Conservation (phyloP, 1,140 invertebrate species). For the Augochlora pura region DNA sequence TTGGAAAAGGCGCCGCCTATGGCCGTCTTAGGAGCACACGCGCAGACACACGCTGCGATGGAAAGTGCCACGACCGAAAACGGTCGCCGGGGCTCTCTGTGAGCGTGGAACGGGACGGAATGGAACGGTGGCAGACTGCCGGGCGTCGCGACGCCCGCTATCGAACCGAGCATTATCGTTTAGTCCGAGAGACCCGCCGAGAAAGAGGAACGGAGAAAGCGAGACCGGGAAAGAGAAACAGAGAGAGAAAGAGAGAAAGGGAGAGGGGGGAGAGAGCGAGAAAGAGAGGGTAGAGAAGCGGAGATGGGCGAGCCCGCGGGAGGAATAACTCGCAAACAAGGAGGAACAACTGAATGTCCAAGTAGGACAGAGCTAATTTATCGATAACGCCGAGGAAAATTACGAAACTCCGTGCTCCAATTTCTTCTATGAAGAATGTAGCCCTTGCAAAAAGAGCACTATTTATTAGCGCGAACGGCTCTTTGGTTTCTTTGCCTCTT, state of each 20-base stretch:
- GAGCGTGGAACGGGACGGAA: conserved; percentile 58
- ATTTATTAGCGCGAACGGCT: too few relatives aligned
- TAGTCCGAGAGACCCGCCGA: conserved; percentile 26
- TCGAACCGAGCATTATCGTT: conserved; percentile 69
- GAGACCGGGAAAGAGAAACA: not conserved
- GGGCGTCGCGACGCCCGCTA: conserved; percentile 75
- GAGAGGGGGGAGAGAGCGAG: conserved; percentile 6
- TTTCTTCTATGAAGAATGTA: not conserved
- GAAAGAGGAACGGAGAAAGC: conserved; percentile 8
- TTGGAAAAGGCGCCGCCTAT: conserved; percentile 37
- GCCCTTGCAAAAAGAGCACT: not conserved
- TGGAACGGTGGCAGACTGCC: conserved; percentile 75
- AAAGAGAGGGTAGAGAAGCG: not conserved
- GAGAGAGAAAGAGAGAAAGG: conserved; percentile 10
- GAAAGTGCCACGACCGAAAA: conserved; percentile 42
- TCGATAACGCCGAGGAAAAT: not conserved
- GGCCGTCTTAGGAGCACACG: conserved; percentile 21
- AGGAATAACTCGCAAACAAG: too few relatives aligned
- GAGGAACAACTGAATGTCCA: not conserved
- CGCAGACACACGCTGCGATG: not conserved
- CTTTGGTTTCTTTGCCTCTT: too few relatives aligned
- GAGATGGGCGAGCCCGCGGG: conserved; percentile 19
- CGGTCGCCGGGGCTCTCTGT: not conserved
- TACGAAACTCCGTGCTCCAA: not conserved
- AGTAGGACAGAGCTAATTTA: not conserved